phyloP scores from a whole-genome alignment of 2,113 vertebrate genomes.

The Pluvialis apricaria region DNA sequence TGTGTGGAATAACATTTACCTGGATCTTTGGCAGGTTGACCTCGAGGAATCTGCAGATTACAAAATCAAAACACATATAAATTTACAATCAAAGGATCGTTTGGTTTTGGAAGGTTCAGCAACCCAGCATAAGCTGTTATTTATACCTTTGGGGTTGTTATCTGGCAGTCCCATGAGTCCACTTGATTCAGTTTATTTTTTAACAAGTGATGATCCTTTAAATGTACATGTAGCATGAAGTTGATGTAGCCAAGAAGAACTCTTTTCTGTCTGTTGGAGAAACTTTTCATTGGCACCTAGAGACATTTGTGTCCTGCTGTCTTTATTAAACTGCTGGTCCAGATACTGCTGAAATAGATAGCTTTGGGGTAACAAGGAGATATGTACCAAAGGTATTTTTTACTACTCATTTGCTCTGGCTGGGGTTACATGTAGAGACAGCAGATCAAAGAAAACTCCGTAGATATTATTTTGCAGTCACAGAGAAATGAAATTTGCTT shows the following conservation, averaged over 20 bases:
- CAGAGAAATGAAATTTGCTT: slow-evolving; percentile 1
- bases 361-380: neutral
- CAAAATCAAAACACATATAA: neutral
- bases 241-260: neutral
- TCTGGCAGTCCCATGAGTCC: neutral
- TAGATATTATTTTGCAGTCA: neutral
- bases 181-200: neutral
- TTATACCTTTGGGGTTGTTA: neutral
- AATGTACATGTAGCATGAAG: neutral
- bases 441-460: neutral
- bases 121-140: neutral
- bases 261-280: neutral
- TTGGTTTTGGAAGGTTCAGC: neutral
- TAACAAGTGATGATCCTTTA: neutral
- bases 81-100: neutral
- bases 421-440: neutral
- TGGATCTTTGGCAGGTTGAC: neutral
- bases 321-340: neutral
- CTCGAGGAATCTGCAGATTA: neutral
- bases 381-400: neutral
- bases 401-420: neutral
- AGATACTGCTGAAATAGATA: neutral
- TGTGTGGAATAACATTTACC: neutral
- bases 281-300: neutral
- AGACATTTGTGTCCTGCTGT: neutral